phyloP scores from a whole-genome alignment of 2,888 invertebrate genomes.

The Sturmia bella region DNA sequence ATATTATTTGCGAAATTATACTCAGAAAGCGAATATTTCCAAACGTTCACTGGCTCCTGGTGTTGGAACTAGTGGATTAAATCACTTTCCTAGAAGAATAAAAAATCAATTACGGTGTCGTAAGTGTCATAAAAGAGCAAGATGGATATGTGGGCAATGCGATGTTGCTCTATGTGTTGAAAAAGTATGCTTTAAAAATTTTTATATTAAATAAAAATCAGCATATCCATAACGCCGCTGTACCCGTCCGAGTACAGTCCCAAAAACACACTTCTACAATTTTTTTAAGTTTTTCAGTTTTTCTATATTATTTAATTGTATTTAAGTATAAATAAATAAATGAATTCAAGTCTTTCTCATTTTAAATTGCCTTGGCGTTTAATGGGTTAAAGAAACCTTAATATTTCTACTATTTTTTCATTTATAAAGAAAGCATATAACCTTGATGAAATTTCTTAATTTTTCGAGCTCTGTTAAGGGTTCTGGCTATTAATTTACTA shows the following conservation, averaged over 20 bases:
- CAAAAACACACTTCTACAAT: constrained; percentile 20
- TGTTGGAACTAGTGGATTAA: constrained; percentile 53
- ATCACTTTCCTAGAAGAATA: constrained; percentile 61
- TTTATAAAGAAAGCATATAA: no score
- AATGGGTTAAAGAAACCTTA: no score
- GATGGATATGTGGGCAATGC: constrained; percentile 51
- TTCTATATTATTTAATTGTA: constrained; percentile 24
- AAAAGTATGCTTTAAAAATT: constrained; percentile 4
- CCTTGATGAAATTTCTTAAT: no score
- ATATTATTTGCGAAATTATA: constrained; percentile 16
- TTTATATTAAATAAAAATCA: constrained; percentile 11
- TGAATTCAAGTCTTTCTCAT: no score
- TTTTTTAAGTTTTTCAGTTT: constrained; percentile 3
- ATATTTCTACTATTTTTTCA: no score
- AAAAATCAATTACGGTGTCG: constrained; percentile 53
- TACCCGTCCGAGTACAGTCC: constrained; percentile 30
- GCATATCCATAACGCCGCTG: constrained; percentile 17
- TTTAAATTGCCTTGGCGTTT: no score
- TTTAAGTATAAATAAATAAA: no score
- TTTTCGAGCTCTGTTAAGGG: no score
- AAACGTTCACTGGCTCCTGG: constrained; percentile 16
- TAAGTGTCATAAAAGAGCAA: constrained; percentile 63
- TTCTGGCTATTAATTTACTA: no score
- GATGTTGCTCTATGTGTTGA: constrained; percentile 4
- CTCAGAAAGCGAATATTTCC: background rate